A percentile compares a stretch with the other conserved stretches of the same genome.
These are phyloP conservation scores for Lasioglossum calceatum DNA, from an alignment of 2,888 invertebrate species.

Conservation along the genomic window DNA sequence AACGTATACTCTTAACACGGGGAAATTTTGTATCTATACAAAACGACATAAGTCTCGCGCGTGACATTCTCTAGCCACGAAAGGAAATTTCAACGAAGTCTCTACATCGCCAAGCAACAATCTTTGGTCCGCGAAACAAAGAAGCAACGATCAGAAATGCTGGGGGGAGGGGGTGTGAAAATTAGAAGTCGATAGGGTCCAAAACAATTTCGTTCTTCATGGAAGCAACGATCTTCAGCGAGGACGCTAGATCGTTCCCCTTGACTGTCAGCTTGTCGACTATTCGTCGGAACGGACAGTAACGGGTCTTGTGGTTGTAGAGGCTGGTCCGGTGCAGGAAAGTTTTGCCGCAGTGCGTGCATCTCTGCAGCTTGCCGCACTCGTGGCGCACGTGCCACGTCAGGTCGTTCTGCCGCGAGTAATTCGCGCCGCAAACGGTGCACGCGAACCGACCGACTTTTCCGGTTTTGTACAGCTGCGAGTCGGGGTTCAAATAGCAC, in stretches of 20 bases:
- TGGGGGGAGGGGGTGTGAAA: not conserved
- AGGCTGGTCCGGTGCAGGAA: conserved; percentile 73
- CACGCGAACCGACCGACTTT: conserved; percentile 71
- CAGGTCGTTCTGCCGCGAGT: conserved; percentile 73
- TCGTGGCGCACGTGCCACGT: conserved; percentile 76
- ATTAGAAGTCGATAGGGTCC: conserved; percentile 40
- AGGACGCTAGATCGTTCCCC: conserved; percentile 28
- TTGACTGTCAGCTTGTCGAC: conserved; percentile 30
- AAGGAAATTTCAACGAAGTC: not conserved
- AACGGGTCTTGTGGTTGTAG: conserved; percentile 66
- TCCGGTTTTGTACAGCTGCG: conserved; percentile 65
- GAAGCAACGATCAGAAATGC: not conserved
- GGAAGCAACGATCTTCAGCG: conserved; percentile 36
- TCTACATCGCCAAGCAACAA: not conserved
- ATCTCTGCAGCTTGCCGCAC: conserved; percentile 74
- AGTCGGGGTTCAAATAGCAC: conserved; percentile 74
- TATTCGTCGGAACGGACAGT: conserved; percentile 32
- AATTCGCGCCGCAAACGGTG: conserved; percentile 73
- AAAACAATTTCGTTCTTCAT: conserved; percentile 36
- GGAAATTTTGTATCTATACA: not conserved
- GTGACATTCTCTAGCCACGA: not conserved
- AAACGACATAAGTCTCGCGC: not conserved
- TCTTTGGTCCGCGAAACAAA: not conserved
- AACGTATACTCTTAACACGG: not conserved
- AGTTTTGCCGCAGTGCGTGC: conserved; percentile 70